Conservation (phyloP, 2,888 invertebrate species). For the Camptogramma bilineatum region DNA sequence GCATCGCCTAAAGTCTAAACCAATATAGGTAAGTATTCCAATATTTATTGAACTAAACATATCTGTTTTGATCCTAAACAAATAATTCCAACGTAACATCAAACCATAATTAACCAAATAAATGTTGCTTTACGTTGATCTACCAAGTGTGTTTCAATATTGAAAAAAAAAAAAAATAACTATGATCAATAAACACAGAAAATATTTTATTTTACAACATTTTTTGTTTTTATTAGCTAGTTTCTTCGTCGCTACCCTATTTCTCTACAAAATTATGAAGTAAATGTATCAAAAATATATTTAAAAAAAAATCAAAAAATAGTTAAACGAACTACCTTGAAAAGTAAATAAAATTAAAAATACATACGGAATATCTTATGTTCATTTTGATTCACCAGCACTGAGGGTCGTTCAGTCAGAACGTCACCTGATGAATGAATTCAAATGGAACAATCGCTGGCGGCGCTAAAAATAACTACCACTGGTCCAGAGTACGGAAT, state of each 20-base stretch:
- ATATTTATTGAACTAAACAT: slow-evolving; percentile 6
- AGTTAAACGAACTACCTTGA: no score
- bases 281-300: no score
- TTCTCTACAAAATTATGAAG: no score
- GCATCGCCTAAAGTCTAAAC: slow-evolving; percentile 9
- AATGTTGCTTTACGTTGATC: no score
- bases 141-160: no score
- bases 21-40: slow-evolving; percentile 4
- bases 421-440: slow-evolving; percentile 71
- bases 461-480: slow-evolving; percentile 68
- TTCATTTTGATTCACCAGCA: slow-evolving; percentile 63
- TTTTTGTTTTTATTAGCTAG: no score
- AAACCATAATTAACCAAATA: slow-evolving; percentile 4
- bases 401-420: slow-evolving; percentile 60
- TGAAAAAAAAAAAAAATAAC: no score
- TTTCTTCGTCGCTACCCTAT: no score
- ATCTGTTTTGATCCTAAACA: slow-evolving; percentile 19
- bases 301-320: no score
- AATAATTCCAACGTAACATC: slow-evolving; percentile 11
- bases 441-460: slow-evolving; percentile 41
- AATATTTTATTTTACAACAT: no score
- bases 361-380: slow-evolving; percentile 65
- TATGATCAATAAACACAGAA: no score
- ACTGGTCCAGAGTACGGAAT: slow-evolving; percentile 74
- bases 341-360: slow-evolving; percentile 8